A percentile compares a stretch with the other conserved stretches of the same genome.
phyloP scores from a whole-genome alignment of 2,113 vertebrate species.

The Gymnorhina tibicen region DNA sequence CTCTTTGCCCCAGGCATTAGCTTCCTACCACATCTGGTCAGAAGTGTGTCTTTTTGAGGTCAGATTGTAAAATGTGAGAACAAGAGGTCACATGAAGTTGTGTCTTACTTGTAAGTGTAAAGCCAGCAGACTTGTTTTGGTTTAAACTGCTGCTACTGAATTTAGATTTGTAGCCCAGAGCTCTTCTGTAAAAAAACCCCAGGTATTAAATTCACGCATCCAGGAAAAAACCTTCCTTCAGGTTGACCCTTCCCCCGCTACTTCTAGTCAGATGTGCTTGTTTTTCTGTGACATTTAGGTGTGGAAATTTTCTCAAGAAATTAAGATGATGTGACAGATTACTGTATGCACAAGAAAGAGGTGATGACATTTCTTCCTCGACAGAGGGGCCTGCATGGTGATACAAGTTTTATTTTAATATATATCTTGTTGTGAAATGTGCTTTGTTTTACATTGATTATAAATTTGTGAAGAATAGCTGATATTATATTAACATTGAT shows the following conservation, averaged over 20 bases:
- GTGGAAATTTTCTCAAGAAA: not conserved
- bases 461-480: slow-evolving; percentile 10
- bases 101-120: not conserved
- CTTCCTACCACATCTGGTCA: not conserved
- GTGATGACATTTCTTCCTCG: not conserved
- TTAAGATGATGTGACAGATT: not conserved
- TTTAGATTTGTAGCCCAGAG: not conserved
- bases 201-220: not conserved
- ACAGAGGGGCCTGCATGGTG: not conserved
- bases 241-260: not conserved
- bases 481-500: slow-evolving; percentile 45
- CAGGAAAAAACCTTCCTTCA: not conserved
- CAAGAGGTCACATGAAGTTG: not conserved
- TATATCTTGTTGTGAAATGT: not conserved
- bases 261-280: not conserved
- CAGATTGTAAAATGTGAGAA: not conserved
- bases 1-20: not conserved
- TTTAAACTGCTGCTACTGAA: not conserved
- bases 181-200: not conserved
- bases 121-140: not conserved
- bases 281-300: slow-evolving; percentile 10
- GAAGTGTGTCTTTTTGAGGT: not conserved
- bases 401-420: not conserved
- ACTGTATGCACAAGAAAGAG: not conserved
- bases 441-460: slow-evolving; percentile 30